Percentiles rank a stretch among this genome's conserved stretches.
phyloP scores from a whole-genome alignment of 2,888 invertebrate species.

The Halocaridina rubra region DNA sequence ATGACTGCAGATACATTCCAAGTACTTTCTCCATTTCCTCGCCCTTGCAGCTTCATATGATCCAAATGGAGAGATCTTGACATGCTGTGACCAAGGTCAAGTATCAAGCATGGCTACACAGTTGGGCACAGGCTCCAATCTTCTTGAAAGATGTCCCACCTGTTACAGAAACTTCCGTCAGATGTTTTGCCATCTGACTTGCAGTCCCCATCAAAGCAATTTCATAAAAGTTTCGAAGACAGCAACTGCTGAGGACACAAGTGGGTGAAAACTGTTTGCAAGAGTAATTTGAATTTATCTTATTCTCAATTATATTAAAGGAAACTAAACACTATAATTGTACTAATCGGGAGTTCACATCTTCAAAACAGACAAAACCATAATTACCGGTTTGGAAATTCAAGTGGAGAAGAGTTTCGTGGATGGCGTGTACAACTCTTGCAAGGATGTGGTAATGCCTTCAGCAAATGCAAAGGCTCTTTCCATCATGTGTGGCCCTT shows the following conservation, averaged over 20 bases:
- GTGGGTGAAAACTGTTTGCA: conserved; percentile 3
- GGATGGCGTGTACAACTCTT: conserved; percentile 78
- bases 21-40: background rate
- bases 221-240: conserved; percentile 75
- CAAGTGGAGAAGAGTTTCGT: conserved; percentile 37
- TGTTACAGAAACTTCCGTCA: conserved; percentile 86
- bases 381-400: conserved; percentile 42
- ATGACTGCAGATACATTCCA: too few relatives aligned
- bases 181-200: conserved; percentile 87
- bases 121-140: conserved; percentile 69
- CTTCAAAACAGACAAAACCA: conserved; percentile 40
- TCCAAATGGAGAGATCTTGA: conserved; percentile 12
- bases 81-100: conserved; percentile 58
- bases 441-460: conserved; percentile 84
- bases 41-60: background rate
- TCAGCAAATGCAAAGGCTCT: conserved; percentile 82
- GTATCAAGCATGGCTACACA: conserved; percentile 70
- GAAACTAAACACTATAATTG: too few relatives aligned
- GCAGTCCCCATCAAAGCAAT: conserved; percentile 80
- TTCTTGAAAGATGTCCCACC: conserved; percentile 79
- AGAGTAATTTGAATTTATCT: background rate
- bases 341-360: too few relatives aligned
- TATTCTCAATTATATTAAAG: too few relatives aligned
- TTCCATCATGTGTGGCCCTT: conserved; percentile 85
- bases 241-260: conserved; percentile 25